Evolutionary conservation across 2,113 vertebrate genomes (phyloP), one percentile per base, ranked within the genome.

Genomic region (Pampusana beccarii): DNA sequence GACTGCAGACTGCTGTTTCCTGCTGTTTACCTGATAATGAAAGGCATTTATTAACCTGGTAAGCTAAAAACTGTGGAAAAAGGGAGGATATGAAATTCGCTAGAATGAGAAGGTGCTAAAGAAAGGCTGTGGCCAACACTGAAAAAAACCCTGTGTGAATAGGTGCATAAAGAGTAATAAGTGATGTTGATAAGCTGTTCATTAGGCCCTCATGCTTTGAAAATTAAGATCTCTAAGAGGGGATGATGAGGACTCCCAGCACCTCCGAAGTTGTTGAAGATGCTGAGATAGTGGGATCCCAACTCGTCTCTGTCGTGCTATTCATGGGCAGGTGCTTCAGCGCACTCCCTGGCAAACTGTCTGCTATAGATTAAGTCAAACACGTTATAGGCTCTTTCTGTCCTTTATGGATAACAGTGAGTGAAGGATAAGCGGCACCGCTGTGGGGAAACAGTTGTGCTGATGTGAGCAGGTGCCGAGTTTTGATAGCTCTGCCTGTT

Each of bases 361-460:
- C 83, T 33, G 24, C 31, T 85, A 1, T 17, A 56, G 23, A 77
- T 77, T n/a, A 60, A 78, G 51, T 29, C 60, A 66, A 72, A 31
- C 20, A 16, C 2, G 0, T 28, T 65, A 19, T 6, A 36, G 11
- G 1, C 26, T 18, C 4, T 54, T 24, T 80, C 69, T 60, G 0
- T 80, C 28, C 38, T 12, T 54, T 23, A 2, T 0, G 28, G 50
- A 4, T 57, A 56, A 1, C 18, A 33, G 16, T 6, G 14, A 0
- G 0, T 36, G 50, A 73, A 48, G 64, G 29, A 26, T 44, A 31
- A 84, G 42, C 34, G 56, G 31, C 42, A 60, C 16, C 29, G 17
- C 17, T 5, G 10, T 13, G 21, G 64, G 24, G 50, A 34, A 42
- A 16, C 21, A 4, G 51, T 42, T 1, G 0, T 13, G 28, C 42